phyloP scores from a whole-genome alignment of 2,113 vertebrate genomes.

The Alethe castanea region DNA sequence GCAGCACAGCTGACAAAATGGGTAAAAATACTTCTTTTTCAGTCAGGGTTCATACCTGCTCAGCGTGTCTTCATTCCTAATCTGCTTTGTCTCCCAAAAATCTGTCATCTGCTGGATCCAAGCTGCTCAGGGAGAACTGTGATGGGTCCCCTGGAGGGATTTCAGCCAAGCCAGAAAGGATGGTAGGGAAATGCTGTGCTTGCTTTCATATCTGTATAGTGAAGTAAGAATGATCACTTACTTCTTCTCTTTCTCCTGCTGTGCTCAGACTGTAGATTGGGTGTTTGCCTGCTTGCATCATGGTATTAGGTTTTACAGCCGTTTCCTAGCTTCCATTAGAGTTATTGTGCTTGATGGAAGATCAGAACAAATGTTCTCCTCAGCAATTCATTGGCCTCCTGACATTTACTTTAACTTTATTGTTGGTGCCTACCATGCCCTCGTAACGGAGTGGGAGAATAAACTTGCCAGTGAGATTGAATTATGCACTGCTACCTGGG shows the following conservation, averaged over 20 bases:
- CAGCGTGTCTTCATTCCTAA: neutral
- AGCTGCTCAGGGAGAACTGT: neutral
- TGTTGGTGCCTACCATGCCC: conserved; percentile 50
- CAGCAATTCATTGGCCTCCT: conserved; percentile 53
- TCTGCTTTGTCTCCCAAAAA: neutral
- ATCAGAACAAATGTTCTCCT: conserved; percentile 41
- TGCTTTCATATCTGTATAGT: neutral
- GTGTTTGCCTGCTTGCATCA: conserved; percentile 41
- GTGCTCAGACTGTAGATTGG: neutral
- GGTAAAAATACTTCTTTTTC: neutral
- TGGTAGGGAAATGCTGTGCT: neutral
- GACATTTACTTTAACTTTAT: conserved; percentile 64
- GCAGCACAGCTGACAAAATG: neutral
- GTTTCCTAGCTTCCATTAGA: conserved; percentile 44
- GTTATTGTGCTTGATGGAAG: conserved; percentile 45
- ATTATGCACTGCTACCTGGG: conserved; percentile 38
- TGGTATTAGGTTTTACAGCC: conserved; percentile 40
- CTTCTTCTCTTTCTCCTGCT: neutral
- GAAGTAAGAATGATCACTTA: neutral
- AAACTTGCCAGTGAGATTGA: conserved; percentile 29
- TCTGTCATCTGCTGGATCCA: neutral
- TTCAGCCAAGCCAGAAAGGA: neutral
- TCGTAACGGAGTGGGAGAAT: neutral
- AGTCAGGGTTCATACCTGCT: neutral
- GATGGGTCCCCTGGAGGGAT: neutral